Evolutionary conservation across 2,888 invertebrate genomes (phyloP), one percentile per base, ranked within the genome.

Genomic region (Koerneria pararmatus): DNA sequence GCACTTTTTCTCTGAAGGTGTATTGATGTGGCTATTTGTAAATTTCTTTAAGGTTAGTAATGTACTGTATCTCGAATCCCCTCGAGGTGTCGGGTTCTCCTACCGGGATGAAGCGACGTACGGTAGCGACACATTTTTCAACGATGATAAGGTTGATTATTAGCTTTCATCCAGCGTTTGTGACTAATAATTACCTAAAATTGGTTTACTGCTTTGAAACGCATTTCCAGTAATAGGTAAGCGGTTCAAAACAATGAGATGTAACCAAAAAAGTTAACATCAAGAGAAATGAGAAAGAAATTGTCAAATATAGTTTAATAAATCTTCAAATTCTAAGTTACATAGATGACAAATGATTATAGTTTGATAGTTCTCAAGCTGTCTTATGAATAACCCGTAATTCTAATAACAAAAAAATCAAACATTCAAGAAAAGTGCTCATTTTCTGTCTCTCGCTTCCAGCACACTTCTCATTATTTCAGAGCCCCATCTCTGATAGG

Each of bases 51-150:
- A 71, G 71, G 69, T 68, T 29, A 85, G 85, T 46, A 87, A 86
- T 73, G 84, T 87, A 67, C 68, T 87, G 56, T 87, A 85, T 76
- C 69, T 87, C 67, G 87, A 87, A 76, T 83, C 86, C 0, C 87
- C 87, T 41, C 85, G 86, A 31, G 86, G 86, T 58, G 87, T 87
- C 37, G 87, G 87, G 2, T 87, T 83, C 76, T 87, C 86, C 0
- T 87, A 85, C 74, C 78, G 84, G 11, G 75, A 74, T 56, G 83
- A 71, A 54, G 73, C 74, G 37, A 68, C 54, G 27, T 58, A 66
- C 27, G 59, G 68, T 32, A 71, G 74, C 56, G 57, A 66, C 32
- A 69, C 60, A 1, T 48, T 5, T 15, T 37, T 35, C 51, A 32
- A 62, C n/a, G 37, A 62, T 27, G 51, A 62, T n/a, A 62, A 53